phyloP scores from a whole-genome alignment of 2,113 vertebrate species.

The Propithecus coquereli region DNA sequence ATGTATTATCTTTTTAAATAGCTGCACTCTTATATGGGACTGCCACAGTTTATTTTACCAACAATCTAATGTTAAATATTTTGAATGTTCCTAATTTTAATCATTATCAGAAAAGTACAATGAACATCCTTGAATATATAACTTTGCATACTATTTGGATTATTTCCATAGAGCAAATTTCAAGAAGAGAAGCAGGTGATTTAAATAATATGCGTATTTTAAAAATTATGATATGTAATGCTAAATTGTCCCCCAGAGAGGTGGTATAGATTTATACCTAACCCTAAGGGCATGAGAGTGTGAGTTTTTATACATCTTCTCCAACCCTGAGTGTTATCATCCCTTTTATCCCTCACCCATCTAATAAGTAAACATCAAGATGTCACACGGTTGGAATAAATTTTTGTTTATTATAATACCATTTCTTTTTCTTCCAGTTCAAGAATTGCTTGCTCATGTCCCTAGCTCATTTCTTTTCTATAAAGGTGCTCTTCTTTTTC shows the following conservation, averaged over 20 bases:
- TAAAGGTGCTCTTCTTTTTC: neutral
- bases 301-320: neutral
- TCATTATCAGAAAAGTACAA: neutral
- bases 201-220: neutral
- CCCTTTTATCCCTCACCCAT: neutral
- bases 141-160: neutral
- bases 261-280: neutral
- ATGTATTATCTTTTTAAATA: slow-evolving; percentile 5
- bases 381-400: neutral
- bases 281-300: neutral
- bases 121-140: neutral
- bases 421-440: slow-evolving; percentile 21
- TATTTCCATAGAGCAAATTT: slow-evolving; percentile 3
- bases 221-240: neutral
- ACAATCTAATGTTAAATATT: neutral
- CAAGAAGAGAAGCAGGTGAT: neutral
- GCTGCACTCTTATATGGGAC: neutral
- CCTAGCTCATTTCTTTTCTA: neutral
- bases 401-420: neutral
- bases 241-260: neutral
- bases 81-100: slow-evolving; percentile 17
- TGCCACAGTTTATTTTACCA: neutral
- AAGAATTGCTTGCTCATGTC: neutral
- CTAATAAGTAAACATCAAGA: neutral
- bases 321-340: neutral